Evolutionary conservation across 2,113 vertebrate species (phyloP), one percentile per base, ranked within the genome.

Genomic region (Archocentrus centrarchus): DNA sequence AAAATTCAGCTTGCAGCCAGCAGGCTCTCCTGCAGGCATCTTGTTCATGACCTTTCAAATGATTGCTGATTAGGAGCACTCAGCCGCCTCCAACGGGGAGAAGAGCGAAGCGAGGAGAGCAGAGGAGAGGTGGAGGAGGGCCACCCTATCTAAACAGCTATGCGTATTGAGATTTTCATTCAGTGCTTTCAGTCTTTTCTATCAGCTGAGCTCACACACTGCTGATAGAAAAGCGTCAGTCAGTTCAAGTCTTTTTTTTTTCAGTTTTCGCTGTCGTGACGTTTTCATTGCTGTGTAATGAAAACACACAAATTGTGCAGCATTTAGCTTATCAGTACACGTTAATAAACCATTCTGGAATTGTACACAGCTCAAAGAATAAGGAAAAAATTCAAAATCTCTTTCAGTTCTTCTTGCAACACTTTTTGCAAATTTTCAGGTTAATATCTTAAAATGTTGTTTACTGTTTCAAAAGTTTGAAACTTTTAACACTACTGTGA

Each of bases 21-120:
- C 76, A 86, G 88, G 80, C 77, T 86, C 85, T 90, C 81, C 81
- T 83, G 63, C 78, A 86, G 73, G 82, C 79, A 17, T 79, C 76
- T 90, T 81, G 10, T 78, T 87, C 89, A 70, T 82, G 91, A 93
- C 93, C 91, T 93, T 91, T 91, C 84, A 80, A 89, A 92, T 89
- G 88, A 92, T 93, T 85, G 88, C 86, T 92, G 90, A 94, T 94
- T 92, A 93, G 77, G 73, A 91, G 88, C 81, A 89, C 82, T 88
- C 79, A 83, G 78, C 81, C 30, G 47, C 90, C 85, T 89, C 86
- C 75, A 90, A 82, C 22, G 22, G 81, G 80, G 73, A 78, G 76
- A 82, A n/a, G 41, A 77, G 35, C 47, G 73, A 61, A 57, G 62
- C 14, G 24, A 64, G 41, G 27, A 82, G 86, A 85, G 79, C 60